Evolutionary conservation across 2,888 invertebrate genomes (phyloP).

Genomic region (Halictus quadricinctus): DNA sequence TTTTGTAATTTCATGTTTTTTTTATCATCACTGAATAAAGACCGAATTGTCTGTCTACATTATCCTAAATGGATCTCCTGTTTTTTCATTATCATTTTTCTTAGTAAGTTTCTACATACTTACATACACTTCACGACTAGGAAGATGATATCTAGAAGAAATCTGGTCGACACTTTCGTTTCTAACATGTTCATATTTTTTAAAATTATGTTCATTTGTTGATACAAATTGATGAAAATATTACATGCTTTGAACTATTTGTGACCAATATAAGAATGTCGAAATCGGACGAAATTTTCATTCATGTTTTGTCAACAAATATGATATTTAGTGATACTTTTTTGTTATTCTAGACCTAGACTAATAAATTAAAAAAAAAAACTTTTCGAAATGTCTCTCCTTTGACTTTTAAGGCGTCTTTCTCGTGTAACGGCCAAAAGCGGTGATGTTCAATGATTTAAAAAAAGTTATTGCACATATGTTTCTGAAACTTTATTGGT

Average conservation of each 20-base stretch:
- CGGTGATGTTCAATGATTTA: background rate
- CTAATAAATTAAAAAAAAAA: background rate
- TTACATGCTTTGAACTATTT: too few relatives aligned
- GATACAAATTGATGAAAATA: background rate
- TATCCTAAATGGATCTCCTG: background rate
- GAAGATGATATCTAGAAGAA: background rate
- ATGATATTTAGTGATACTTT: background rate
- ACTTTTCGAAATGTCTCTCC: background rate
- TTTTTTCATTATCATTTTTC: background rate
- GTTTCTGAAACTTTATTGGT: background rate
- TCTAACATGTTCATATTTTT: background rate
- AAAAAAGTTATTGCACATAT: background rate
- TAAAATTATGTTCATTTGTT: too few relatives aligned
- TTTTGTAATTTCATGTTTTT: constrained; percentile 5
- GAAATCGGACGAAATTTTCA: too few relatives aligned
- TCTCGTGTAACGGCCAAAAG: background rate
- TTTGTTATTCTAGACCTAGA: background rate
- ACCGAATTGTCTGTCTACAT: background rate
- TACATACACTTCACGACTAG: background rate
- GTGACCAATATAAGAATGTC: too few relatives aligned
- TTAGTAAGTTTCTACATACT: background rate
- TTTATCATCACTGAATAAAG: constrained; percentile 20
- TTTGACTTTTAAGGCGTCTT: background rate
- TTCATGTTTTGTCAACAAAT: background rate
- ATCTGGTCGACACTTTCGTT: background rate